phyloP scores from a whole-genome alignment of 2,797 vertebrate genomes.

The Eulemur coronatus region DNA sequence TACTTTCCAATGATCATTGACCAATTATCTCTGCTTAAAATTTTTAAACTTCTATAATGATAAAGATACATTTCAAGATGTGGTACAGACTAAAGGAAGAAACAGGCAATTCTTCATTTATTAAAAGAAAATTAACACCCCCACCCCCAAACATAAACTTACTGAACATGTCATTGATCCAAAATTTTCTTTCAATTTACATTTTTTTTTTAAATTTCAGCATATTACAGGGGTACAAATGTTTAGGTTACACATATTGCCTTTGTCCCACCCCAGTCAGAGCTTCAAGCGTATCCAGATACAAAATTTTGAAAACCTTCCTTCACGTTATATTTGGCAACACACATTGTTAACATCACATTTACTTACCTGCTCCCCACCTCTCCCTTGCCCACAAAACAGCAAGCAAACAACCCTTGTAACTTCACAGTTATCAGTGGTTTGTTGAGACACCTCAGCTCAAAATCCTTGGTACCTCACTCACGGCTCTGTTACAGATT shows the following conservation, averaged over 20 bases:
- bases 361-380: not conserved
- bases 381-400: not conserved
- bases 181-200: no score
- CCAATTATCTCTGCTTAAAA: not conserved
- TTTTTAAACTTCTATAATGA: not conserved
- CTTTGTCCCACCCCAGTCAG: no score
- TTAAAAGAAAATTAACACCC: not conserved
- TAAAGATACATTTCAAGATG: slow-evolving; percentile 9
- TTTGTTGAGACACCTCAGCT: not conserved
- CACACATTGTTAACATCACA: not conserved
- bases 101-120: not conserved
- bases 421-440: not conserved
- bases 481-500: not conserved
- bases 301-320: not conserved
- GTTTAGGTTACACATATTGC: no score
- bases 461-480: not conserved
- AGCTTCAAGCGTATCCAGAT: not conserved
- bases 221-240: no score
- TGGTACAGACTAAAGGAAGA: not conserved
- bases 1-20: not conserved
- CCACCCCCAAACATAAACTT: not conserved
- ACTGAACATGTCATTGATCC: not conserved
- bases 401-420: not conserved
- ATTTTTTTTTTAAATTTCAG: no score
- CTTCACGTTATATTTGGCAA: not conserved